Evolutionary conservation across 1,140 invertebrate genomes (phyloP).

Genomic region (Charaxes varanes): DNA sequence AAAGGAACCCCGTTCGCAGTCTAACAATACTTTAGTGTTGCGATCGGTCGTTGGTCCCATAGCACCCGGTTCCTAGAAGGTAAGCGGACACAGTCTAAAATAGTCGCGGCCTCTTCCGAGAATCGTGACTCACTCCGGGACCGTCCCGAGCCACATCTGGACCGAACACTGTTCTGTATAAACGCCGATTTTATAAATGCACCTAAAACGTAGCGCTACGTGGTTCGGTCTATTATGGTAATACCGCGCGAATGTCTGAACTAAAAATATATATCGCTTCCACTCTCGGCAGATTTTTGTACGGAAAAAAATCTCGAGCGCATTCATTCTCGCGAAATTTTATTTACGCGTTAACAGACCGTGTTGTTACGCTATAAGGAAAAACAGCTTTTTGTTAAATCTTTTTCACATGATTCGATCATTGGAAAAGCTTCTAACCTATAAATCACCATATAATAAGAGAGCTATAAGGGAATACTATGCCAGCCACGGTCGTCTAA

Average conservation of each 20-base stretch:
- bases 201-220: constrained; percentile 23
- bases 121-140: constrained; percentile 58
- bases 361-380: no score
- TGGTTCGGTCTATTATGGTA: constrained; percentile 18
- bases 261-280: constrained; percentile 7
- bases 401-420: no score
- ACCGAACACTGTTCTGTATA: constrained; percentile 28
- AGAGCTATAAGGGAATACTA: no score
- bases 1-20: constrained; percentile 51
- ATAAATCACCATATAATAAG: no score
- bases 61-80: constrained; percentile 63
- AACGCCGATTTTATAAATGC: constrained; percentile 38
- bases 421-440: no score
- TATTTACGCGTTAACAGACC: no score
- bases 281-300: constrained; percentile 6
- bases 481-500: no score
- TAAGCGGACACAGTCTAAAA: constrained; percentile 70
- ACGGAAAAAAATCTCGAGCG: constrained; percentile 1
- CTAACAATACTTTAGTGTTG: constrained; percentile 64
- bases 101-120: constrained; percentile 67
- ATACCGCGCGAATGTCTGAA: constrained; percentile 3
- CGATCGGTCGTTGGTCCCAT: constrained; percentile 68
- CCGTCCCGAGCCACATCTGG: constrained; percentile 61
- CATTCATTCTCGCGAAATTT: constrained; percentile 1
- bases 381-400: no score